A percentile compares a stretch with the other conserved stretches of the same genome.
phyloP scores from a whole-genome alignment of 2,888 invertebrate genomes.

The Callyntrura guangdongensis region DNA sequence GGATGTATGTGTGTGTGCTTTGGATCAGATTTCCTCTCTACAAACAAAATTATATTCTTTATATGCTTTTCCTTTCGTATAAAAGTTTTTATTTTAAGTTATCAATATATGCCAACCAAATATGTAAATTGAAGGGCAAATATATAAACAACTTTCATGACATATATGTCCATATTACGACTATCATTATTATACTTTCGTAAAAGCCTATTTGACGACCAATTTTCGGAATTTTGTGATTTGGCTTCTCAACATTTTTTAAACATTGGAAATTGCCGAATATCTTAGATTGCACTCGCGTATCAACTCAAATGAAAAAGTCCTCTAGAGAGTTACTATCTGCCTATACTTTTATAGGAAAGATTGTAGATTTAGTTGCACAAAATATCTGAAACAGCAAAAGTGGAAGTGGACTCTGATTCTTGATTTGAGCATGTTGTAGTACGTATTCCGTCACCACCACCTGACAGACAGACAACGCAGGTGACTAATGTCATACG shows the following conservation, averaged over 20 bases:
- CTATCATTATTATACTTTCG: constrained; percentile 30
- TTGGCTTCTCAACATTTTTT: background rate
- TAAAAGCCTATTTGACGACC: constrained; percentile 19
- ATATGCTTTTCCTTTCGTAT: background rate
- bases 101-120: constrained; percentile 14
- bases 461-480: constrained; percentile 14
- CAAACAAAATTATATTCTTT: background rate
- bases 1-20: background rate
- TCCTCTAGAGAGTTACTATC: background rate
- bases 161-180: constrained; percentile 15
- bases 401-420: background rate
- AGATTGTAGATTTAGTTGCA: background rate
- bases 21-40: background rate
- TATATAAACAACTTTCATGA: constrained; percentile 19
- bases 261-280: background rate
- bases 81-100: background rate
- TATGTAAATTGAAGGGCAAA: constrained; percentile 22
- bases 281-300: background rate
- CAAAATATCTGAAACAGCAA: background rate
- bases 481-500: constrained; percentile 42
- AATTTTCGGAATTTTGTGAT: constrained; percentile 43
- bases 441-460: background rate
- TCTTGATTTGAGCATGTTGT: too few relatives aligned
- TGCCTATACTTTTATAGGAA: background rate
- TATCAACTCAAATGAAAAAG: background rate